Percentiles rank a stretch among this genome's conserved stretches.
These are phyloP conservation scores for Poecilia wingei DNA, from an alignment of 2,797 vertebrate genomes.

Conservation along the genomic window DNA sequence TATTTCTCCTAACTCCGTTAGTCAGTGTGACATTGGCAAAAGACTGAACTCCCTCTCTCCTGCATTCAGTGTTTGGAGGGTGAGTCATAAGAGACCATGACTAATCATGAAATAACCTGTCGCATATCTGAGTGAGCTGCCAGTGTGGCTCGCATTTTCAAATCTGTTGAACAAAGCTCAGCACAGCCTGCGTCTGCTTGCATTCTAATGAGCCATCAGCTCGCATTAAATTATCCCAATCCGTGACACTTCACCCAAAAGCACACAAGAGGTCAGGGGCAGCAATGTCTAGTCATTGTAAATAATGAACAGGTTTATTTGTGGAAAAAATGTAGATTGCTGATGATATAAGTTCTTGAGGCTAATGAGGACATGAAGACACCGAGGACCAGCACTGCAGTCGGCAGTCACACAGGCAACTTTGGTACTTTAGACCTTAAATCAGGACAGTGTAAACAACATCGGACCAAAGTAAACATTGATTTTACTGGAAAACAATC, in stretches of 20 bases:
- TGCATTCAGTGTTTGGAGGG: conserved; percentile 61
- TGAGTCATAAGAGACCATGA: conserved; percentile 72
- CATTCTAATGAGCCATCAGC: conserved; percentile 75
- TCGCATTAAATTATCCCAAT: conserved; percentile 70
- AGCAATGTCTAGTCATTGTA: conserved; percentile 42
- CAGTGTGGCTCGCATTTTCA: conserved; percentile 66
- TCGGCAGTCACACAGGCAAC: background rate
- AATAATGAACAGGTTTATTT: conserved; percentile 57
- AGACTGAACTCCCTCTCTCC: conserved; percentile 71
- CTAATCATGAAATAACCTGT: conserved; percentile 78
- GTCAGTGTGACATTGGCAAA: conserved; percentile 68
- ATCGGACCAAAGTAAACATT: background rate
- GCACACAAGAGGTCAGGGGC: conserved; percentile 63
- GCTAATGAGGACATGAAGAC: conserved; percentile 44
- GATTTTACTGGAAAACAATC: background rate
- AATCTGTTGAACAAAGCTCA: conserved; percentile 71
- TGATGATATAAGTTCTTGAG: conserved; percentile 31
- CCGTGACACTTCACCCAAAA: conserved; percentile 64
- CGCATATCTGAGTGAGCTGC: conserved; percentile 64
- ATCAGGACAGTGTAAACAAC: background rate
- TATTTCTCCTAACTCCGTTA: conserved; percentile 62
- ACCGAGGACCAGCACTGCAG: background rate
- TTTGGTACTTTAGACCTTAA: background rate
- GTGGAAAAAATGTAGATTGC: conserved; percentile 27
- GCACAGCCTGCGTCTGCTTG: conserved; percentile 57